These are phyloP conservation scores for Antechinus stuartii DNA, from an alignment of 2,113 vertebrate species.

Conservation along the genomic window DNA sequence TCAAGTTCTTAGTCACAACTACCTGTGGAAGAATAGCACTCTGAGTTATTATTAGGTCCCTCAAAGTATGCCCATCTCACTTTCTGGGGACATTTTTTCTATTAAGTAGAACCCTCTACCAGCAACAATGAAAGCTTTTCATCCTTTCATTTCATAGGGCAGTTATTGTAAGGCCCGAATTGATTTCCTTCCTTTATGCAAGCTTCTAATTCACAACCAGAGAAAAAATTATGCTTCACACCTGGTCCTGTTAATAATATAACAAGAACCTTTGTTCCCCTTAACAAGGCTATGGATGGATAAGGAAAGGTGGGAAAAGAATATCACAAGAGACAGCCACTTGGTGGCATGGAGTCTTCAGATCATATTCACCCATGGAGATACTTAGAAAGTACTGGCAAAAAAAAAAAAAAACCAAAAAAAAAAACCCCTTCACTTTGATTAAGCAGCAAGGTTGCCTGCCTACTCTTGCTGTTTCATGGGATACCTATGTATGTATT, in stretches of 20 bases:
- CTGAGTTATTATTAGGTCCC: background rate
- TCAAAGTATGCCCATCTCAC: conserved; percentile 8
- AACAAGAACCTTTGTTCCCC: accelerated
- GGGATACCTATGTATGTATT: conserved; percentile 44
- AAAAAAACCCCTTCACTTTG: background rate
- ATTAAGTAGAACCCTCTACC: background rate
- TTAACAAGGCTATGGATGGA: conserved; percentile 22
- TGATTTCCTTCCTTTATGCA: background rate
- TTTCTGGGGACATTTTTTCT: conserved; percentile 24
- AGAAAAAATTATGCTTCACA: conserved; percentile 26
- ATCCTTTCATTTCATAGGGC: conserved; percentile 31
- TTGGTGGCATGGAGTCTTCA: background rate
- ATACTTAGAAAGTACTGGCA: background rate
- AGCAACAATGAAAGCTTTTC: conserved; percentile 41
- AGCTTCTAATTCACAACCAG: background rate
- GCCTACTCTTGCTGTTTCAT: background rate
- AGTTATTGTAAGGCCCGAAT: conserved; percentile 16
- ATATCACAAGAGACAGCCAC: conserved; percentile 22
- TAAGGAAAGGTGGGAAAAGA: background rate
- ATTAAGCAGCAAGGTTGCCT: background rate
- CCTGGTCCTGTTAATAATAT: background rate
- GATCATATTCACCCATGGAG: background rate
- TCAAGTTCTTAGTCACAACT: background rate
- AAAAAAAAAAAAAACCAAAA: background rate
- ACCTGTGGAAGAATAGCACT: background rate